Base-by-base conservation (phyloP, 2,888 invertebrate genomes). In the Pyralis farinalis region DNA sequence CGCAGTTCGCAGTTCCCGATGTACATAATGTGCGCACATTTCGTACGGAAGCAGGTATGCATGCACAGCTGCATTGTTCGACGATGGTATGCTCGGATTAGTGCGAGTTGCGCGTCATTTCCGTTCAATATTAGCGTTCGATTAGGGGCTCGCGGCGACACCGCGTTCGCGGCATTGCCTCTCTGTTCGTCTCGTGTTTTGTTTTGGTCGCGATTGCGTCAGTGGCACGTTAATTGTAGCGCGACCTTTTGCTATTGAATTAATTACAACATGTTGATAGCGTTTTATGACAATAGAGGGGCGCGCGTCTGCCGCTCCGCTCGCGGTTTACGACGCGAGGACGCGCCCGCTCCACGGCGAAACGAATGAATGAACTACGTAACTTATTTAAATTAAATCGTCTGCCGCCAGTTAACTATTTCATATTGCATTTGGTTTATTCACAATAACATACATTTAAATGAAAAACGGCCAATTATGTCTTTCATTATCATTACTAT, bases 191-290 rank as follows among this genome's bases (percentile, higher is more conserved):
- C n/a, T 25, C 25, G 8, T 7, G 2, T 7, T 25, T 25, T 43
- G 38, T 46, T 47, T 43, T 42, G 31, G n/a, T 22, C 25, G 4
- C 7, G 28, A 43, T 49, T 50, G 44, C 54, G 48, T 50, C 51
- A 54, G 45, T 39, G 7, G 45, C 35, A 33, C 36, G 51, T 56
- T 53, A 49, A 43, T 29, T 10, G 45, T 41, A 48, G 12, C 54
- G 39, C 37, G 61, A 60, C 61, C 61, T 60, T 44, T 50, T 47
- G 51, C 42, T 48, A 49, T 49, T 44, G 42, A 49, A 53, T 56
- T 43, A 49, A 60, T 60, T 51, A 54, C 34, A 42, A 12, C 2
- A 6, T 22, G 11, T 25, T 25, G 25, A 25, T 25, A 27, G 25
- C 11, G 34, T n/a, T 25, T 25, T 25, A 25, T 25, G 7, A 25